Evolutionary conservation across 2,888 invertebrate genomes (phyloP).

Genomic region (Urechis unicinctus): DNA sequence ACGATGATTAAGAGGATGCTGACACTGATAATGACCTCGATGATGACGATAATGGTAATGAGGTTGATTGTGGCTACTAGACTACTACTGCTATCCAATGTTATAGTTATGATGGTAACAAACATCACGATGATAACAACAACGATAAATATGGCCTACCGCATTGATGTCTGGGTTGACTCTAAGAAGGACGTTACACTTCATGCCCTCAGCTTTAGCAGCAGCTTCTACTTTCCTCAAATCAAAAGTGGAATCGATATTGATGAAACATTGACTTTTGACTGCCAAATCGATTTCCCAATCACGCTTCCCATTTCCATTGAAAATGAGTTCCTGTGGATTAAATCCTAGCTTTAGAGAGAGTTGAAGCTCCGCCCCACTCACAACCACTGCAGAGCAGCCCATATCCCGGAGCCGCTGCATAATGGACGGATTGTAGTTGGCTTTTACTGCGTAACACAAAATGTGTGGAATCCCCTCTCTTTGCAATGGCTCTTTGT

Average conservation of each 20-base stretch:
- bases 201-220: conserved; percentile 20
- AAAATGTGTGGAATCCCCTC: conserved; percentile 9
- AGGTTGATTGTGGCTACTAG: too few species aligned
- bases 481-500: neutral
- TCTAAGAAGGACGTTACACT: conserved; percentile 40
- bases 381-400: conserved; percentile 38
- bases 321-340: conserved; percentile 40
- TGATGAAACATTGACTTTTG: conserved; percentile 40
- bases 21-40: too few species aligned
- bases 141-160: too few species aligned
- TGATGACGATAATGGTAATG: too few species aligned
- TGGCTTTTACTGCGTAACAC: conserved; percentile 49
- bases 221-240: conserved; percentile 35
- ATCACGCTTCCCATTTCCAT: conserved; percentile 49
- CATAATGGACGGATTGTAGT: conserved; percentile 38
- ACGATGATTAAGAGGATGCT: too few species aligned
- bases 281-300: conserved; percentile 49
- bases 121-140: too few species aligned
- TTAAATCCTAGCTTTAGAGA: conserved; percentile 44
- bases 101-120: too few species aligned
- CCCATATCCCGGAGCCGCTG: conserved; percentile 27
- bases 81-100: too few species aligned
- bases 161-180: conserved; percentile 43
- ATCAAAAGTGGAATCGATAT: conserved; percentile 51
- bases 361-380: conserved; percentile 46